These are phyloP conservation scores for Silvanus unidentatus DNA, from an alignment of 2,888 invertebrate species.

Conservation along the genomic window DNA sequence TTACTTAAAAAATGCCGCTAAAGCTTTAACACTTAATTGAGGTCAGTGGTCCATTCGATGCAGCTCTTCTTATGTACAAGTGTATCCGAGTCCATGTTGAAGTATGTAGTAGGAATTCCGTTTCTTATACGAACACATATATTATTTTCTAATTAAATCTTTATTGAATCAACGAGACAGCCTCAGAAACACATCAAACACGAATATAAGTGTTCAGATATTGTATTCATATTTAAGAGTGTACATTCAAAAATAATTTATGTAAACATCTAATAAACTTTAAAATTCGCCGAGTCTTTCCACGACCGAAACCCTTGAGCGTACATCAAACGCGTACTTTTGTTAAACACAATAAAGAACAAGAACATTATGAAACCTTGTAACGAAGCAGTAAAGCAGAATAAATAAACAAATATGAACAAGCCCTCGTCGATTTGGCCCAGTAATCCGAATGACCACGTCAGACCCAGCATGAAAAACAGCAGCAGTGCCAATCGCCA, in stretches of 20 bases:
- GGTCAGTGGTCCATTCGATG: constrained; percentile 18
- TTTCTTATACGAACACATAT: no score
- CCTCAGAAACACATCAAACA: no score
- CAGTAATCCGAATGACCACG: constrained; percentile 56
- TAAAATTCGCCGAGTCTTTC: constrained; percentile 19
- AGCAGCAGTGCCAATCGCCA: constrained; percentile 54
- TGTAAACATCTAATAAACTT: background rate
- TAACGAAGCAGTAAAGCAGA: constrained; percentile 51
- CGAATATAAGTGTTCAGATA: no score
- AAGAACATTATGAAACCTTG: constrained; percentile 59
- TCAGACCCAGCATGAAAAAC: constrained; percentile 57
- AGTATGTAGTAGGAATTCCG: no score
- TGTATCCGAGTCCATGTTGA: no score
- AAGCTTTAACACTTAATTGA: background rate
- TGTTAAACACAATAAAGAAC: constrained; percentile 56
- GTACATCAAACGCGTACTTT: constrained; percentile 52
- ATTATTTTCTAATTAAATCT: no score
- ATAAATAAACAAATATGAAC: constrained; percentile 46
- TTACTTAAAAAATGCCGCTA: no score
- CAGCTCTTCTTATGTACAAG: constrained; percentile 14
- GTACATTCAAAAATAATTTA: constrained; percentile 10
- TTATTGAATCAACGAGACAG: no score
- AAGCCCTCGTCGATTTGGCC: constrained; percentile 39
- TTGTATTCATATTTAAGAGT: no score
- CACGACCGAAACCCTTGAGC: constrained; percentile 28